phyloP scores from a whole-genome alignment of 2,797 vertebrate genomes.

The Rhinoraja longicauda region DNA sequence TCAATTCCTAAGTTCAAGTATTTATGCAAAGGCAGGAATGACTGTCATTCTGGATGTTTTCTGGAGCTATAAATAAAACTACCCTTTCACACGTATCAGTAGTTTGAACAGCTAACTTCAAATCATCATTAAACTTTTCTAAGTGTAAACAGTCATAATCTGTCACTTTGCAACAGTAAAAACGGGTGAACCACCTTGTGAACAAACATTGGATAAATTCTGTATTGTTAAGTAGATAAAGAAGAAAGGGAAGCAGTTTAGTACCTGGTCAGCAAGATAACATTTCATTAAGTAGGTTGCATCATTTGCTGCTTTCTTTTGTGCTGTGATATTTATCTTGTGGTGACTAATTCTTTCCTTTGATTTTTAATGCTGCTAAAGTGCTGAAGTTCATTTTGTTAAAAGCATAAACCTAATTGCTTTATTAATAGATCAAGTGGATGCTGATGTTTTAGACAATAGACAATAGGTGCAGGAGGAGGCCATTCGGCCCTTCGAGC shows the following conservation, averaged over 20 bases:
- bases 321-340: not conserved
- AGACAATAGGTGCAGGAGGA: no score
- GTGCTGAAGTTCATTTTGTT: constrained; percentile 30
- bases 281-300: not conserved
- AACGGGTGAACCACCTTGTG: not conserved
- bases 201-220: not conserved
- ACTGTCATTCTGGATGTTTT: not conserved
- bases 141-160: not conserved
- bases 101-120: not conserved
- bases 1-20: not conserved
- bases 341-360: not conserved
- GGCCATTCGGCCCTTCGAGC: no score
- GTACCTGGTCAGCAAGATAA: not conserved
- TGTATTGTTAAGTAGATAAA: not conserved
- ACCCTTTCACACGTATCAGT: not conserved
- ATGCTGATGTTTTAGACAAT: constrained; percentile 11
- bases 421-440: constrained; percentile 26
- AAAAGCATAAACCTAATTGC: constrained; percentile 25
- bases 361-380: not conserved
- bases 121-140: not conserved
- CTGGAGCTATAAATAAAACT: not conserved
- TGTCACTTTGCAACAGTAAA: not conserved
- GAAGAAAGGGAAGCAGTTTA: not conserved
- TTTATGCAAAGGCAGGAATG: not conserved
- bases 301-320: not conserved